A percentile compares a stretch with the other conserved stretches of the same genome.
phyloP scores from a whole-genome alignment of 2,113 vertebrate genomes.

The Myiozetetes cayanensis region DNA sequence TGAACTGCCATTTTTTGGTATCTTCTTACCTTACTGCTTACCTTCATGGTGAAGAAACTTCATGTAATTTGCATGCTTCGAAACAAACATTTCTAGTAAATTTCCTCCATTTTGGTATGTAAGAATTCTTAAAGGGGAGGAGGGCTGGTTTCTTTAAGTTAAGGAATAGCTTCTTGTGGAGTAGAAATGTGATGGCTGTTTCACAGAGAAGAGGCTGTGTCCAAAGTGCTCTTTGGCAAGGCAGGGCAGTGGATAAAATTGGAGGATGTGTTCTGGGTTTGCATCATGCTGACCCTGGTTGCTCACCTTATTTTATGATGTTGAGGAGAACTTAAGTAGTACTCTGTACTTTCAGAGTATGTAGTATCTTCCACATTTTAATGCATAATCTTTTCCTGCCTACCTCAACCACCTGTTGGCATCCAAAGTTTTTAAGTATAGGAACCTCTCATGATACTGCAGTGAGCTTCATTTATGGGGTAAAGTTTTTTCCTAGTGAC shows the following conservation, averaged over 20 bases:
- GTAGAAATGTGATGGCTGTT: background rate
- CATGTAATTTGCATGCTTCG: background rate
- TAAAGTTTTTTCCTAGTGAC: background rate
- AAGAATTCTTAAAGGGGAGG: background rate
- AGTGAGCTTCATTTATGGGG: background rate
- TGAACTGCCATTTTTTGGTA: constrained; percentile 23
- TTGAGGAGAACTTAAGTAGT: background rate
- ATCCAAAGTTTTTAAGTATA: background rate
- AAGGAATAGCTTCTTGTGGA: background rate
- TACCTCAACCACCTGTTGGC: background rate
- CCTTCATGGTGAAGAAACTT: background rate
- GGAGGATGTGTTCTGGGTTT: background rate
- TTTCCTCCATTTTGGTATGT: background rate
- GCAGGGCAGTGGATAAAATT: background rate
- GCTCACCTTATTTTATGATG: background rate
- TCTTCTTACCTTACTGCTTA: background rate
- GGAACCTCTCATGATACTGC: rapidly evolving
- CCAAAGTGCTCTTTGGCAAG: background rate
- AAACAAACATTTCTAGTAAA: background rate
- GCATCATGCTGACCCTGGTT: background rate
- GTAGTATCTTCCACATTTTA: background rate
- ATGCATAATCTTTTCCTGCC: background rate
- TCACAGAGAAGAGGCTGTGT: background rate
- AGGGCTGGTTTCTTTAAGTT: background rate
- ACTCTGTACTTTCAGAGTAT: background rate